Percentiles rank a stretch among this genome's conserved stretches.
phyloP scores from a whole-genome alignment of 2,113 vertebrate species.

The Nibea coibor region DNA sequence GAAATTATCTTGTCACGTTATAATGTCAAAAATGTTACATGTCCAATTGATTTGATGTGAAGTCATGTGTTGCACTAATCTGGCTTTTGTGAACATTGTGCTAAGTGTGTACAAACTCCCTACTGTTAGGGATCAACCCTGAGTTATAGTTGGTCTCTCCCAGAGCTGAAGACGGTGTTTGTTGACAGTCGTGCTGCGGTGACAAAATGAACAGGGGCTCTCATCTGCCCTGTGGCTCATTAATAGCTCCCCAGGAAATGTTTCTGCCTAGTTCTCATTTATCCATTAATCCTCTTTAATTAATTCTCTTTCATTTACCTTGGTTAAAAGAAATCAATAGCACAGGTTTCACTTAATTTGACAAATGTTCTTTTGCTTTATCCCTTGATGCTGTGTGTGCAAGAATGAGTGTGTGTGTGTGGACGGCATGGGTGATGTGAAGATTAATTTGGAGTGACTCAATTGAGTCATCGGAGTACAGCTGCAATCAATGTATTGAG shows the following conservation, averaged over 20 bases:
- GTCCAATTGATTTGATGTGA: neutral
- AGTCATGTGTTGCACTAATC: neutral
- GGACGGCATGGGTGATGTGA: conserved; percentile 35
- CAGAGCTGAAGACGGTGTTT: conserved; percentile 31
- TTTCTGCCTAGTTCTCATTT: conserved; percentile 77
- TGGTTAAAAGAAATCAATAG: conserved; percentile 85
- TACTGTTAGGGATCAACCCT: neutral
- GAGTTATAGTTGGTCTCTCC: conserved; percentile 3
- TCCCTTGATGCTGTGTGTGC: conserved; percentile 63
- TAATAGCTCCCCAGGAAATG: conserved; percentile 71
- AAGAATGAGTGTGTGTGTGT: conserved; percentile 8
- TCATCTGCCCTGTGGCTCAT: conserved; percentile 69
- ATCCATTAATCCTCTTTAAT: conserved; percentile 86
- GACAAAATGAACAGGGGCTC: conserved; percentile 60
- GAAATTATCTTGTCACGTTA: too few relatives aligned
- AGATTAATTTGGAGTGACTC: conserved; percentile 43
- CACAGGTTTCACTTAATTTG: conserved; percentile 84
- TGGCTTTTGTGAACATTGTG: neutral
- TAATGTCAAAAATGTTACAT: too few relatives aligned
- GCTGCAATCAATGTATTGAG: conserved; percentile 12
- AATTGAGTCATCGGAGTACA: conserved; percentile 45
- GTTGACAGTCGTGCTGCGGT: conserved; percentile 43
- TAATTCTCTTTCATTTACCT: conserved; percentile 85
- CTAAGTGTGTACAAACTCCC: conserved; percentile 1
- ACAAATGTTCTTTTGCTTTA: conserved; percentile 81